These are phyloP conservation scores for Scleropages formosus DNA, from an alignment of 2,797 vertebrate genomes.

Conservation along the genomic window DNA sequence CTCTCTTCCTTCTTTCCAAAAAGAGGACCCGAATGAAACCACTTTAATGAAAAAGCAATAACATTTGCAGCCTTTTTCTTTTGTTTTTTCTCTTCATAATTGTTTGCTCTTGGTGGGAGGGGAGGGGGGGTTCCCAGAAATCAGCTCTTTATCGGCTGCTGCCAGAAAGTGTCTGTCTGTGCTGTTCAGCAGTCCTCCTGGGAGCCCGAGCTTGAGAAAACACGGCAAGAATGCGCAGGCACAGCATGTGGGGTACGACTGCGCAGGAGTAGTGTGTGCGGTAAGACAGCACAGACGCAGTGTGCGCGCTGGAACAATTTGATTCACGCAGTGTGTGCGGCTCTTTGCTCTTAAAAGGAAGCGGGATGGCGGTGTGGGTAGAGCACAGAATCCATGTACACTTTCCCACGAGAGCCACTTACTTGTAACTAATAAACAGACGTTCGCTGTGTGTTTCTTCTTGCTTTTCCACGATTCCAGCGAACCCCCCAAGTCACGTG, in stretches of 20 bases:
- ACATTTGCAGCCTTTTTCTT: constrained; percentile 12
- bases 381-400: no score
- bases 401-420: no score
- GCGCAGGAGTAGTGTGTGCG: no score
- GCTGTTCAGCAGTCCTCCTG: constrained; percentile 41
- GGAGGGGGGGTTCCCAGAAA: constrained; percentile 30
- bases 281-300: no score
- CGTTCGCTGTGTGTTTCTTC: no score
- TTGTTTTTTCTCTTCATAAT: not conserved
- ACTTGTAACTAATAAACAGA: no score
- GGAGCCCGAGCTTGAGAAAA: constrained; percentile 57
- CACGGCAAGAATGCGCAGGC: constrained; percentile 65
- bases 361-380: no score
- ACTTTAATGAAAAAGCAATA: constrained; percentile 14
- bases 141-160: constrained; percentile 26
- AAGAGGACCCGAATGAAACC: not conserved
- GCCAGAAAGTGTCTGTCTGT: constrained; percentile 29
- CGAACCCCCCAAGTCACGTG: no score
- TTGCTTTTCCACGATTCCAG: no score
- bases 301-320: no score
- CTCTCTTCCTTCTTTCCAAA: not conserved
- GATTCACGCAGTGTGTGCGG: no score
- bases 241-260: constrained; percentile 26
- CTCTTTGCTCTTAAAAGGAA: no score
- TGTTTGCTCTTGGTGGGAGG: not conserved